A percentile compares a stretch with the other conserved stretches of the same genome.
phyloP scores from a whole-genome alignment of 2,888 invertebrate genomes.

The Timema cristinae region DNA sequence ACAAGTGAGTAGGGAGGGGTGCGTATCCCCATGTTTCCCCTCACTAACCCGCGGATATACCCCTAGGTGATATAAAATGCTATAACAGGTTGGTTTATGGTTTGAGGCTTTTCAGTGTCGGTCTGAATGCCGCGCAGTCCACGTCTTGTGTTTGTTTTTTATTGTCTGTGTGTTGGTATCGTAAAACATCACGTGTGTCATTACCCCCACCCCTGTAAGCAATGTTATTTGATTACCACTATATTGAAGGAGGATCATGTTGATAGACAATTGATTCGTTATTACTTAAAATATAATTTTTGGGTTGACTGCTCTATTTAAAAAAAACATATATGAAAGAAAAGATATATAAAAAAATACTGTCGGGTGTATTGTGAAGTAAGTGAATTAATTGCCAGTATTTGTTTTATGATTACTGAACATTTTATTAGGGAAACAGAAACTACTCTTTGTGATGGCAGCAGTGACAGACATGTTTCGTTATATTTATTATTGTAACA shows the following conservation, averaged over 20 bases:
- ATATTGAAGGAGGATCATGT: too few relatives aligned
- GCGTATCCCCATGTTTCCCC: not conserved
- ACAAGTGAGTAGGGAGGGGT: too few relatives aligned
- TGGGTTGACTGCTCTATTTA: too few relatives aligned
- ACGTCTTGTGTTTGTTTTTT: not conserved
- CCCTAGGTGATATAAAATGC: constrained; percentile 26
- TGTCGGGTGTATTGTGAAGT: too few relatives aligned
- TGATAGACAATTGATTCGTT: too few relatives aligned
- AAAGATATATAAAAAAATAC: too few relatives aligned
- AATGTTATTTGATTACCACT: too few relatives aligned
- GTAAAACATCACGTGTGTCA: constrained; percentile 9
- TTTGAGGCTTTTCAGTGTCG: constrained; percentile 22
- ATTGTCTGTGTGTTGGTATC: not conserved
- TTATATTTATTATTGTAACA: constrained; percentile 29
- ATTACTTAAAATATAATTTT: too few relatives aligned
- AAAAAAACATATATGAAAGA: too few relatives aligned
- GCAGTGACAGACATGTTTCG: constrained; percentile 30
- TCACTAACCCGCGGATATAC: constrained; percentile 12
- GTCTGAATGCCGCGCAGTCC: constrained; percentile 3
- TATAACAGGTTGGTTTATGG: constrained; percentile 20
- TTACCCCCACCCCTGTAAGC: too few relatives aligned
- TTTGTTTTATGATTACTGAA: not conserved
- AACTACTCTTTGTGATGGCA: constrained; percentile 14
- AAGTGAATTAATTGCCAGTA: not conserved
- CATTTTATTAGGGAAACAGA: too few relatives aligned